Conservation (phyloP, 2,888 invertebrate genomes). For the Anoplius nigerrimus region DNA sequence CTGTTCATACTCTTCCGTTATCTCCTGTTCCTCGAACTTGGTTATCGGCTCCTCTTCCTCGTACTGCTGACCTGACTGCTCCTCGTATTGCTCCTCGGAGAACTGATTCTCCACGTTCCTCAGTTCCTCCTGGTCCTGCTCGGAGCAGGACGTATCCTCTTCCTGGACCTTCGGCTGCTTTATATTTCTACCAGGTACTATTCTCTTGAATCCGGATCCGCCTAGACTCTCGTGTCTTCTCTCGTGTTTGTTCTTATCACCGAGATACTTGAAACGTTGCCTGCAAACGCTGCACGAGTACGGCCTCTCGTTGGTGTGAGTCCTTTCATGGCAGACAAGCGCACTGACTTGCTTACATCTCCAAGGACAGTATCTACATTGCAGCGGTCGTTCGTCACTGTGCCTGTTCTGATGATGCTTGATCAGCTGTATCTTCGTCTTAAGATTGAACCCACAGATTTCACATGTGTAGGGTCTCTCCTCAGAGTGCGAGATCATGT, state of each 20-base stretch:
- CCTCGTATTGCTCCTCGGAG: slow-evolving; percentile 49
- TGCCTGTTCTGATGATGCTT: slow-evolving; percentile 73
- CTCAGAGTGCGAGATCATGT: slow-evolving; percentile 73
- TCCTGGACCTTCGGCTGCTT: slow-evolving; percentile 52
- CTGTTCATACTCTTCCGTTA: slow-evolving; percentile 56
- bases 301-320: slow-evolving; percentile 72
- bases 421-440: slow-evolving; percentile 72
- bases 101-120: slow-evolving; percentile 34
- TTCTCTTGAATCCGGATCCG: slow-evolving; percentile 71
- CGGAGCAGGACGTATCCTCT: slow-evolving; percentile 58
- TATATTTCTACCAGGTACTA: slow-evolving; percentile 66
- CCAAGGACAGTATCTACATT: slow-evolving; percentile 71
- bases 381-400: slow-evolving; percentile 71
- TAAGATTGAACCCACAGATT: slow-evolving; percentile 70
- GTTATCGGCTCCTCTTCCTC: slow-evolving; percentile 50
- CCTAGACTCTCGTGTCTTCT: slow-evolving; percentile 71
- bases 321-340: slow-evolving; percentile 72
- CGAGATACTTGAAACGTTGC: slow-evolving; percentile 72
- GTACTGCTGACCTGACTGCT: slow-evolving; percentile 36
- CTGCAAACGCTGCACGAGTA: slow-evolving; percentile 71
- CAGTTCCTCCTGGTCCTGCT: slow-evolving; percentile 55
- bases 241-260: slow-evolving; percentile 73
- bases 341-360: slow-evolving; percentile 73
- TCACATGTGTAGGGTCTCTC: slow-evolving; percentile 71
- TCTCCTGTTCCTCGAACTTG: slow-evolving; percentile 55